Conservation (phyloP, 2,113 vertebrate genomes). For the Phaetusa simplex region DNA sequence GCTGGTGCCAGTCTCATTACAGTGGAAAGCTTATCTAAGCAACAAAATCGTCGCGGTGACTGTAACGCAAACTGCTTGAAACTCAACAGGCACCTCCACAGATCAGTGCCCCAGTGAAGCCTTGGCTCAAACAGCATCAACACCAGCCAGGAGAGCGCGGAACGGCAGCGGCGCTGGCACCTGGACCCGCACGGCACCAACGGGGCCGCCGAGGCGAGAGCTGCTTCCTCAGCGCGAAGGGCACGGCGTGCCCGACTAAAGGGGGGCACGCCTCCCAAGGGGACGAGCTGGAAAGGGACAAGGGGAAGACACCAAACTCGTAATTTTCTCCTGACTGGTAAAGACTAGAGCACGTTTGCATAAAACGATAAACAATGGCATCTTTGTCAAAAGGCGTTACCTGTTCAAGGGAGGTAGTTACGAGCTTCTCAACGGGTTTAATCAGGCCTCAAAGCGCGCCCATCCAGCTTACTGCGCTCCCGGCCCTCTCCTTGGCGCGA, state of each 20-base stretch:
- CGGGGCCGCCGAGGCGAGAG: rapidly evolving
- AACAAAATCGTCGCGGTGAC: not conserved
- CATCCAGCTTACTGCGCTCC: rapidly evolving
- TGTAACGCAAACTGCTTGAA: not conserved
- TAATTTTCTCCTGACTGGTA: not conserved
- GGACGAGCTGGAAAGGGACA: not conserved
- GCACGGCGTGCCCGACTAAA: rapidly evolving
- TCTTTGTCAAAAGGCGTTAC: not conserved
- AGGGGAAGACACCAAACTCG: not conserved
- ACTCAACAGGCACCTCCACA: not conserved
- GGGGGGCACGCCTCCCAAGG: not conserved
- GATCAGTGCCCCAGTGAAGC: rapidly evolving
- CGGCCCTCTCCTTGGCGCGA: rapidly evolving
- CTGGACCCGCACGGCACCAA: rapidly evolving
- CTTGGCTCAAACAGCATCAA: not conserved
- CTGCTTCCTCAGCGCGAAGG: not conserved
- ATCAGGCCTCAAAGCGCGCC: rapidly evolving
- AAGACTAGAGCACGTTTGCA: not conserved
- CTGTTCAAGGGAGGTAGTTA: not conserved
- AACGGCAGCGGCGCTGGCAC: rapidly evolving
- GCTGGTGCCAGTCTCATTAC: too few relatives aligned
- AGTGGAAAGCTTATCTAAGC: not conserved
- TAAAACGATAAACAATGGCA: not conserved
- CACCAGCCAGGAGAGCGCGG: rapidly evolving
- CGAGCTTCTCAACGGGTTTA: not conserved